Evolutionary conservation across 2,113 vertebrate genomes (phyloP).

Genomic region (Gymnogyps californianus): DNA sequence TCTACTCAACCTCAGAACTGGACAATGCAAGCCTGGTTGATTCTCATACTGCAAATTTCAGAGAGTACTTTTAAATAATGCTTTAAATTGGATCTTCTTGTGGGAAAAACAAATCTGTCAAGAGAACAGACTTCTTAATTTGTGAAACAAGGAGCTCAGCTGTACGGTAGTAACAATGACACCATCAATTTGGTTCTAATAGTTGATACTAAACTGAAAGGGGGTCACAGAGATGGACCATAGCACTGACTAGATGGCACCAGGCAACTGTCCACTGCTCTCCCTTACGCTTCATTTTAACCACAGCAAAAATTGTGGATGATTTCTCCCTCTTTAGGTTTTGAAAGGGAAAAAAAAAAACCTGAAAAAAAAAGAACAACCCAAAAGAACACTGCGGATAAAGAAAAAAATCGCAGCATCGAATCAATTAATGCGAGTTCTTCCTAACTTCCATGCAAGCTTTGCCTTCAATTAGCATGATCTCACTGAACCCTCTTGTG

Average conservation of each 20-base stretch:
- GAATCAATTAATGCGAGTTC: constrained; percentile 69
- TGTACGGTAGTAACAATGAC: neutral
- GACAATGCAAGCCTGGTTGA: neutral
- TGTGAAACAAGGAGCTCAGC: constrained; percentile 27
- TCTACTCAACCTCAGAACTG: neutral
- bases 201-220: neutral
- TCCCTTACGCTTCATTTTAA: neutral
- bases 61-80: neutral
- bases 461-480: constrained; percentile 79
- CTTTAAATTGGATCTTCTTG: constrained; percentile 8
- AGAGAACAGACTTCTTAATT: neutral
- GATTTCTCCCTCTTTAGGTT: neutral
- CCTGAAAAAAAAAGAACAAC: neutral
- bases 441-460: constrained; percentile 62
- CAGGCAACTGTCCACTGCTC: neutral
- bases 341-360: neutral
- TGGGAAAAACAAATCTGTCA: constrained; percentile 17
- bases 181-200: neutral
- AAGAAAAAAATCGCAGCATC: constrained; percentile 57
- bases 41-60: neutral
- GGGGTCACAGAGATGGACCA: neutral
- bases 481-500: constrained; percentile 73
- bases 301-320: neutral
- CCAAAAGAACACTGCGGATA: constrained; percentile 16
- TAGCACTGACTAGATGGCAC: neutral